Base-by-base conservation (phyloP, 2,888 invertebrate genomes). In the Leptinotarsa rubiginosa region DNA sequence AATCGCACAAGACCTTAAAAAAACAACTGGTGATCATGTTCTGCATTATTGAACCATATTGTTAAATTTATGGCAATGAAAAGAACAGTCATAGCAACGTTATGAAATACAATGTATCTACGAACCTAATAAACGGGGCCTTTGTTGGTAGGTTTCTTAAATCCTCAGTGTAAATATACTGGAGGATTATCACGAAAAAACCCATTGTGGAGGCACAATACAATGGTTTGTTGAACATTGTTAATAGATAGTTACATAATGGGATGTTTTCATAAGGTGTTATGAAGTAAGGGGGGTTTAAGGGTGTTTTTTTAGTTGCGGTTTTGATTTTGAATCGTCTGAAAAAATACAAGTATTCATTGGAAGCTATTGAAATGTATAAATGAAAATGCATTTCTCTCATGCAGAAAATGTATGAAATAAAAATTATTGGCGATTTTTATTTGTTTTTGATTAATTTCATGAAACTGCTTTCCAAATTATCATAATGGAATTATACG, bases 201-300 rank as follows among this genome's bases (percentile, higher is more conserved):
- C 62, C 80, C 73, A 75, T 82, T 83, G 83, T 83, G 72, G 56
- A 54, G 68, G 22, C 41, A 82, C 78, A 83, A 83, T 82, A 80
- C 79, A 82, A 83, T 83, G 84, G 81, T 80, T 84, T 83, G 83
- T 83, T 80, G 78, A 77, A 83, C 82, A 83, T 84, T 85, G 83
- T 84, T 85, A 83, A 86, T 83, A 86, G 84, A 86, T 85, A 85
- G 80, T 77, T 80, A 78, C 76, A 86, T 85, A 86, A 85, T 84
- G 83, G 85, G 85, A 86, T 87, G 87, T 87, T 87, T 85, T 86
- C 82, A 85, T 83, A 86, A 84, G 84, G 86, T 86, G 86, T 86
- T 84, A 80, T 80, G 31, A 79, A 79, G 81, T 75, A 77, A 79
- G 79, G 81, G 69, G 67, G 78, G 81, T 75, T 77, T 78, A 72